These are phyloP conservation scores for Sturmia bella DNA, from an alignment of 2,888 invertebrate species.

Conservation along the genomic window DNA sequence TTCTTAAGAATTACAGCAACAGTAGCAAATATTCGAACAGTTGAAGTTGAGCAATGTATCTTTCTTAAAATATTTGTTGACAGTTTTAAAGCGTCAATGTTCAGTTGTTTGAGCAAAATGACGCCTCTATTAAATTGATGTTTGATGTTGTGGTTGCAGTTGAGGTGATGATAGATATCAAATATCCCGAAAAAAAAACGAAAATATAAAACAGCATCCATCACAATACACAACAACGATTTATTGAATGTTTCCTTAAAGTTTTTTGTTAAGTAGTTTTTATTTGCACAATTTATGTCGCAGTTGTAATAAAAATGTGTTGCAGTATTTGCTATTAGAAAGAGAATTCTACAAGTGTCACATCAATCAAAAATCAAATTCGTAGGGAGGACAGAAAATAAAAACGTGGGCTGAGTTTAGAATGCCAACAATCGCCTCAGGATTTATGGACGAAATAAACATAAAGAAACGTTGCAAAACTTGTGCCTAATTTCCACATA, in stretches of 20 bases:
- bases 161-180: slow-evolving; percentile 63
- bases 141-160: slow-evolving; percentile 15
- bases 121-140: slow-evolving; percentile 66
- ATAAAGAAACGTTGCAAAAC: too few species aligned
- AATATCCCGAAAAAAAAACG: not conserved
- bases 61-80: slow-evolving; percentile 49
- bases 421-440: not conserved
- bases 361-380: slow-evolving; percentile 37
- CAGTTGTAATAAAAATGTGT: slow-evolving; percentile 36
- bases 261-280: slow-evolving; percentile 36
- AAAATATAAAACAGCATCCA: not conserved
- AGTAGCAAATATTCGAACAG: slow-evolving; percentile 25
- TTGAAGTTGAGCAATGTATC: slow-evolving; percentile 41
- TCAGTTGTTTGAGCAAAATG: slow-evolving; percentile 61
- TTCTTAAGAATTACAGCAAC: slow-evolving; percentile 47
- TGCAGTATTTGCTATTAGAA: slow-evolving; percentile 27
- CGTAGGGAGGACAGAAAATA: too few species aligned
- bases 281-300: slow-evolving; percentile 61
- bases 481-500: too few species aligned
- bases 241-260: slow-evolving; percentile 11
- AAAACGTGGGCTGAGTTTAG: not conserved
- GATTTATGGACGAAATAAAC: too few species aligned
- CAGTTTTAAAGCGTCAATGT: slow-evolving; percentile 61
- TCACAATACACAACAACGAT: slow-evolving; percentile 33
- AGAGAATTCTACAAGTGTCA: slow-evolving; percentile 41